Conservation (phyloP, 2,797 vertebrate species). For the Schizopygopsis pylzovi region DNA sequence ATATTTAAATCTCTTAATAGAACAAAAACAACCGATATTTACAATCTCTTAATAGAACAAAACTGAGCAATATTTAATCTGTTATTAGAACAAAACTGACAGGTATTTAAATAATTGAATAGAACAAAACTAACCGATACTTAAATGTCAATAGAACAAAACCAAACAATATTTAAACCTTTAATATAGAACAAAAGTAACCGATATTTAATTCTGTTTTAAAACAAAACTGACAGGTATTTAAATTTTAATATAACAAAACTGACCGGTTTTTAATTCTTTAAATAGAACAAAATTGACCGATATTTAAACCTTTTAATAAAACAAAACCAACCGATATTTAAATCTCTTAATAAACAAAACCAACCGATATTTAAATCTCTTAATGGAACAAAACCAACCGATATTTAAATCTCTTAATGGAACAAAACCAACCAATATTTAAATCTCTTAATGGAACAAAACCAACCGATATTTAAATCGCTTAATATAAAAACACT, state of each 20-base stretch:
- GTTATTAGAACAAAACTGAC: no score
- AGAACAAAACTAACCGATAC: no score
- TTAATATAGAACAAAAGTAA: not conserved
- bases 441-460: not conserved
- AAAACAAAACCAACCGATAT: not conserved
- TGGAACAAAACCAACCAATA: rapidly evolving
- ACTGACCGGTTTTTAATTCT: rapidly evolving
- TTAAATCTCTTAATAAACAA: not conserved
- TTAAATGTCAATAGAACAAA: no score
- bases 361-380: not conserved
- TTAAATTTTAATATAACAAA: not conserved
- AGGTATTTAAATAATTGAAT: no score
- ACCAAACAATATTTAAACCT: not conserved
- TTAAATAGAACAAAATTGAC: not conserved
- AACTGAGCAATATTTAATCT: rapidly evolving
- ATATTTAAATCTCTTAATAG: no score
- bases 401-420: not conserved
- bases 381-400: rapidly evolving
- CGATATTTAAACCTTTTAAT: not conserved
- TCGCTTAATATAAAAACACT: not conserved
- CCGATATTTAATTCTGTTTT: not conserved
- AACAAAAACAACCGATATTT: no score
- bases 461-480: not conserved
- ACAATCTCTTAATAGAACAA: rapidly evolving
- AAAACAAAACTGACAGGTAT: no score